Conservation (phyloP, 2,797 vertebrate genomes). For the Thaleichthys pacificus region DNA sequence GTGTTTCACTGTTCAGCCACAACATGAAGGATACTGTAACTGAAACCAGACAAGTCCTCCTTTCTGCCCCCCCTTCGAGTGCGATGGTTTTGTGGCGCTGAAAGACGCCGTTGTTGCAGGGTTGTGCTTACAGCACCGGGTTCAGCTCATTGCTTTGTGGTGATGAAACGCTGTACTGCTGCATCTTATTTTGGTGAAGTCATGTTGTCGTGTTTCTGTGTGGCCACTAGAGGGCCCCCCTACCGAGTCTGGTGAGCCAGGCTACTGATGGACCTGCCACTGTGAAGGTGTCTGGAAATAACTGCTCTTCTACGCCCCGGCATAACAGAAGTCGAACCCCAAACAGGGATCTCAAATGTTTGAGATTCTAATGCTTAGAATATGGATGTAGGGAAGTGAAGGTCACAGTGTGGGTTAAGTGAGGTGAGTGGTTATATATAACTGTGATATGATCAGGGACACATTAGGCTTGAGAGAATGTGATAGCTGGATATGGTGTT, state of each 20-base stretch:
- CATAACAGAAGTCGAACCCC: constrained; percentile 39
- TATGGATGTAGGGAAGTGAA: not conserved
- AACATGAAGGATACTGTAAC: constrained; percentile 9
- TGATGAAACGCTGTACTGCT: constrained; percentile 61
- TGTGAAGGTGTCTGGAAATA: constrained; percentile 3
- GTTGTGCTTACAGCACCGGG: too few relatives aligned
- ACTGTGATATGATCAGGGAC: not conserved
- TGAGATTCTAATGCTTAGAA: not conserved
- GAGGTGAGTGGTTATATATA: too few relatives aligned
- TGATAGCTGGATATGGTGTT: constrained; percentile 21
- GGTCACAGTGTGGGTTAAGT: too few relatives aligned
- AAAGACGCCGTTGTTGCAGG: too few relatives aligned
- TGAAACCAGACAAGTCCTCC: not conserved
- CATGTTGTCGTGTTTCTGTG: constrained; percentile 57
- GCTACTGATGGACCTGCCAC: constrained; percentile 21
- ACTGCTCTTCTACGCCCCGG: constrained; percentile 6
- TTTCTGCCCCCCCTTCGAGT: too few relatives aligned
- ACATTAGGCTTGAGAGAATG: constrained; percentile 18
- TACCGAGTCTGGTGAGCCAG: constrained; percentile 30
- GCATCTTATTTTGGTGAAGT: constrained; percentile 56
- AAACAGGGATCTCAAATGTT: constrained; percentile 21
- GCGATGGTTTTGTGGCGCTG: too few relatives aligned
- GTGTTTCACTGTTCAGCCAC: not conserved
- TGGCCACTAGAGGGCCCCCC: constrained; percentile 73
- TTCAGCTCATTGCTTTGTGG: not conserved